Conservation (phyloP, 2,113 vertebrate genomes). For the Phoenicopterus ruber region DNA sequence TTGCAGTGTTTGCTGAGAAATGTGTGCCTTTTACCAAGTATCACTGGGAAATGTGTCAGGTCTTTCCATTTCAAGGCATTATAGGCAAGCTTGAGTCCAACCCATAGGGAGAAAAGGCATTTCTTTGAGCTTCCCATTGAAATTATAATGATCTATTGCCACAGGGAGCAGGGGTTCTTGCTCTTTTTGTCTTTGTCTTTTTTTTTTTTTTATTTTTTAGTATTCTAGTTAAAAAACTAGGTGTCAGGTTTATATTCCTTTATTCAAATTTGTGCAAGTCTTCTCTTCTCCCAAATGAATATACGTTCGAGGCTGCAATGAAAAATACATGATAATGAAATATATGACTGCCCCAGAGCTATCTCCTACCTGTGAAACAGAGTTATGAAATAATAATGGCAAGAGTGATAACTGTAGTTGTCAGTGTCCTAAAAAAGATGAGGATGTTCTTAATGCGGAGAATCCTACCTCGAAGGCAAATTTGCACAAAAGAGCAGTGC, state of each 20-base stretch:
- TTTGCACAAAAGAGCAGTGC: conserved; percentile 18
- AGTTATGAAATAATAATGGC: conserved; percentile 53
- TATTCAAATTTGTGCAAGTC: not conserved
- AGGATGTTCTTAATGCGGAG: not conserved
- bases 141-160: not conserved
- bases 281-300: not conserved
- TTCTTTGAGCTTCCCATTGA: not conserved
- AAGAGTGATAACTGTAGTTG: conserved; percentile 26
- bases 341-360: conserved; percentile 36
- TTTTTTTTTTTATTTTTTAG: too few species aligned
- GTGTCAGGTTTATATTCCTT: not conserved
- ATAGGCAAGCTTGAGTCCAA: not conserved
- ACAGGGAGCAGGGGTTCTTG: not conserved
- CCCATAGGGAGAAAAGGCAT: not conserved
- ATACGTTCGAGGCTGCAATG: not conserved
- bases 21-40: not conserved
- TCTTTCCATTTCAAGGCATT: not conserved
- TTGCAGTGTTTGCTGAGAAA: not conserved
- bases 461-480: conserved; percentile 38
- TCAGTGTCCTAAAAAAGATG: conserved; percentile 16
- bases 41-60: not conserved
- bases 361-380: conserved; percentile 36
- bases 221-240: not conserved
- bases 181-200: too few species aligned
- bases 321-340: conserved; percentile 52